These are phyloP conservation scores for Anaspis maculata DNA, from an alignment of 2,888 invertebrate genomes.

Conservation along the genomic window DNA sequence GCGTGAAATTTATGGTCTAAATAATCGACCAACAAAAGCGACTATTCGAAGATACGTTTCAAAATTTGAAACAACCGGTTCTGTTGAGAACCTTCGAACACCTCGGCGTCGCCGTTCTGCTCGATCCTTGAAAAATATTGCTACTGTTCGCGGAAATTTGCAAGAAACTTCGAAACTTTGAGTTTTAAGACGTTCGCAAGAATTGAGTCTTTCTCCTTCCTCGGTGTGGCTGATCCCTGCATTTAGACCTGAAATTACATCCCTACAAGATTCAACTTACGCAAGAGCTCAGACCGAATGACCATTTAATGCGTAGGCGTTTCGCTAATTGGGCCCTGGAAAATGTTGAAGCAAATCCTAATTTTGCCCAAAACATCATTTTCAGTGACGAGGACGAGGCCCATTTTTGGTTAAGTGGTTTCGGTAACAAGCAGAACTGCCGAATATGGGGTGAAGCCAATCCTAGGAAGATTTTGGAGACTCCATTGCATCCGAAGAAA, in stretches of 20 bases:
- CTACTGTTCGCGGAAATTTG: slow-evolving; percentile 10
- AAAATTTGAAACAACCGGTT: too few species aligned
- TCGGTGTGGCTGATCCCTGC: slow-evolving; percentile 9
- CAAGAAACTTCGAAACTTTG: slow-evolving; percentile 7
- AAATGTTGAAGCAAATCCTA: slow-evolving; percentile 2
- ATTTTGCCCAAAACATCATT: slow-evolving; percentile 7
- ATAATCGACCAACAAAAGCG: too few species aligned
- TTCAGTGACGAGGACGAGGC: slow-evolving; percentile 10
- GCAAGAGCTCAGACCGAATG: slow-evolving; percentile 12
- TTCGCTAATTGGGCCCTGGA: slow-evolving; percentile 7
- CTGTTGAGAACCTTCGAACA: too few species aligned
- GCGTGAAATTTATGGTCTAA: too few species aligned
- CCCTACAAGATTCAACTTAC: slow-evolving; percentile 11
- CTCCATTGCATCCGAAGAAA: slow-evolving; percentile 8
- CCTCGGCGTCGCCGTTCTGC: too few species aligned
- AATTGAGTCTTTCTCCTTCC: slow-evolving; percentile 6
- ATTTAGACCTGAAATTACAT: slow-evolving; percentile 5
- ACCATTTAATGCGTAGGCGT: slow-evolving; percentile 5
- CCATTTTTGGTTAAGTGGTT: slow-evolving; percentile 10
- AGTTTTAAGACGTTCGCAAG: slow-evolving; percentile 9
- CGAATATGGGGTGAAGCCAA: slow-evolving; percentile 7
- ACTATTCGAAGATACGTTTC: too few species aligned
- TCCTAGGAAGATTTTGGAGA: slow-evolving; percentile 5
- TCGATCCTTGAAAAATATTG: too few species aligned
- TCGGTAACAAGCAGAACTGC: slow-evolving; percentile 2